phyloP scores from a whole-genome alignment of 2,888 invertebrate genomes.

The Argyra leucocephala region DNA sequence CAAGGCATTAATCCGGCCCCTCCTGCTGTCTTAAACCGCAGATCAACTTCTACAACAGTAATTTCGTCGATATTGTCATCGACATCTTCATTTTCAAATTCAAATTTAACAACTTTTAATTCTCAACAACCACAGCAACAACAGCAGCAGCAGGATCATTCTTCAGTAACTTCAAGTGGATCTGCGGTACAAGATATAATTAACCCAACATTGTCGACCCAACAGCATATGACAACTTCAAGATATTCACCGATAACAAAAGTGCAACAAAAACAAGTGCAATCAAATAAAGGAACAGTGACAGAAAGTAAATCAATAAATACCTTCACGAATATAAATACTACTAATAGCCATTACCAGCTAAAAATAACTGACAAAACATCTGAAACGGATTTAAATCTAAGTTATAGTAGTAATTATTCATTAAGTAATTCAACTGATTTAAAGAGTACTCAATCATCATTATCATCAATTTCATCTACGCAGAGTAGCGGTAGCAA shows the following conservation, averaged over 20 bases:
- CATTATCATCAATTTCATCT: background rate
- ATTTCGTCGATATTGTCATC: constrained; percentile 24
- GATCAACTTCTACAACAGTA: constrained; percentile 34
- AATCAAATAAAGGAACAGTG: constrained; percentile 26
- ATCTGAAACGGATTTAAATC: background rate
- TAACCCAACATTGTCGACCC: constrained; percentile 25
- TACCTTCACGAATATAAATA: background rate
- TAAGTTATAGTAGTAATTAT: background rate
- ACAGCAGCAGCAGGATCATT: constrained; percentile 16
- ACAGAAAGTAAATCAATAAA: constrained; percentile 20
- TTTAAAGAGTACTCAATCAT: background rate
- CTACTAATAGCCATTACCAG: background rate
- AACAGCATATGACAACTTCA: constrained; percentile 26
- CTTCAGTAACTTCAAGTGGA: constrained; percentile 25
- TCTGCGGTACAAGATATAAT: constrained; percentile 30
- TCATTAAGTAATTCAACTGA: background rate
- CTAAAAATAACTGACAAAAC: background rate
- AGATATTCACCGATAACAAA: constrained; percentile 20
- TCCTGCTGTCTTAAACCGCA: constrained; percentile 46
- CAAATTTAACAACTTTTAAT: constrained; percentile 29
- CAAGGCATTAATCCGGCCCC: constrained; percentile 44
- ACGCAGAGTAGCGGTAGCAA: background rate
- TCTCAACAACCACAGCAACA: constrained; percentile 26
- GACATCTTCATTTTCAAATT: constrained; percentile 27
- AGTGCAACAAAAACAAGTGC: constrained; percentile 22